Evolutionary conservation across 2,797 vertebrate genomes (phyloP).

Genomic region (Tragelaphus oryx): DNA sequence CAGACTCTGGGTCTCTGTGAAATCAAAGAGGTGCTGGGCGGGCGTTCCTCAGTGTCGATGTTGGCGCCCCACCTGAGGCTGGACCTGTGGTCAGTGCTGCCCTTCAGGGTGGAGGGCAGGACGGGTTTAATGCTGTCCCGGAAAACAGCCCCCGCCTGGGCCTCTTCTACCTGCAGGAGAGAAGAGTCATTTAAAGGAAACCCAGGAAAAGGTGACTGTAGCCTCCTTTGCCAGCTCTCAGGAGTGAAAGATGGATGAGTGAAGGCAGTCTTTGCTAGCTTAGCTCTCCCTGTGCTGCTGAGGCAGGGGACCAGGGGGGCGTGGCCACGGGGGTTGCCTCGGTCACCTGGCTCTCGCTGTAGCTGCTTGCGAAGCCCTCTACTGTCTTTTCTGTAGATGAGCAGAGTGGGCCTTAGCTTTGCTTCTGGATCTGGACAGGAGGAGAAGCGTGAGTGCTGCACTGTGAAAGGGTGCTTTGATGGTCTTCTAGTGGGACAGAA

Average conservation of each 20-base stretch:
- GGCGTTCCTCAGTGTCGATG: background rate
- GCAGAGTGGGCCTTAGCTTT: background rate
- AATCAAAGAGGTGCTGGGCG: background rate
- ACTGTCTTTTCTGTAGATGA: background rate
- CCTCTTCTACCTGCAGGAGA: background rate
- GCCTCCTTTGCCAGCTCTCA: background rate
- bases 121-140: background rate
- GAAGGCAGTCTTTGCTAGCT: background rate
- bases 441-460: background rate
- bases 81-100: background rate
- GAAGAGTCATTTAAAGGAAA: background rate
- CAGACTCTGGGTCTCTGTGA: background rate
- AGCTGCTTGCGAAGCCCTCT: background rate
- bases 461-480: background rate
- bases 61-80: background rate
- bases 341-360: background rate
- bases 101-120: background rate
- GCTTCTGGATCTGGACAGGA: background rate
- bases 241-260: background rate
- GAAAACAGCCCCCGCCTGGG: background rate
- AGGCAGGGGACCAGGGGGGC: background rate
- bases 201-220: background rate
- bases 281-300: background rate
- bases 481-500: background rate
- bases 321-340: rapidly evolving